Percentiles rank a stretch among this genome's conserved stretches.
Conservation (phyloP, 2,113 vertebrate genomes). For the Potamarius usumacintae region DNA sequence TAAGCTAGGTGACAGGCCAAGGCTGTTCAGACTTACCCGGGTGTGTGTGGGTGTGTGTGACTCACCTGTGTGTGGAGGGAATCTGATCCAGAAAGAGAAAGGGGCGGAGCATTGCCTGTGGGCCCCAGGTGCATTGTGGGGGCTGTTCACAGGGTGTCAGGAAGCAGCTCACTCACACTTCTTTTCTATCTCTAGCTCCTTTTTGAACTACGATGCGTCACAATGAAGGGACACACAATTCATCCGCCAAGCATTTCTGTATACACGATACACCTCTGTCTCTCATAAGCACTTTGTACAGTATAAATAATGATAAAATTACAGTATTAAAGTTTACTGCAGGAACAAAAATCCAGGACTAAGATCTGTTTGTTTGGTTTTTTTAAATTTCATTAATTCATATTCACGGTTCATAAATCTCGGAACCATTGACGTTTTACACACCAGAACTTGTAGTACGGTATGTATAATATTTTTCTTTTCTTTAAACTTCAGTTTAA, state of each 20-base stretch:
- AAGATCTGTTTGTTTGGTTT: background rate
- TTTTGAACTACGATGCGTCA: background rate
- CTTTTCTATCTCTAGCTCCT: background rate
- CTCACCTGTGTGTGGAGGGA: constrained; percentile 65
- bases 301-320: background rate
- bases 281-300: background rate
- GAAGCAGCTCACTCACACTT: background rate
- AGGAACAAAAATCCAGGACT: background rate
- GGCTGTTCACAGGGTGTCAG: constrained; percentile 55
- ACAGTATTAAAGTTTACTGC: background rate
- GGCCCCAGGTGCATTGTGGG: constrained; percentile 62
- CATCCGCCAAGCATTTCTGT: background rate
- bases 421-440: background rate
- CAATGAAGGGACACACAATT: background rate
- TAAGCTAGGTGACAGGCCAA: constrained; percentile 25
- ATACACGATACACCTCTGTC: background rate
- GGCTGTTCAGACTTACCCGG: background rate
- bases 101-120: constrained; percentile 64
- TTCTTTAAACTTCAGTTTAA: background rate
- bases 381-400: too few species aligned
- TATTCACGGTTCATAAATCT: background rate
- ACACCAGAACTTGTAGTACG: background rate
- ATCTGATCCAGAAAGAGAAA: constrained; percentile 70
- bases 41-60: constrained; percentile 59
- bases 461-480: background rate